These are phyloP conservation scores for Calonectris borealis DNA, from an alignment of 2,113 vertebrate species.

Conservation along the genomic window DNA sequence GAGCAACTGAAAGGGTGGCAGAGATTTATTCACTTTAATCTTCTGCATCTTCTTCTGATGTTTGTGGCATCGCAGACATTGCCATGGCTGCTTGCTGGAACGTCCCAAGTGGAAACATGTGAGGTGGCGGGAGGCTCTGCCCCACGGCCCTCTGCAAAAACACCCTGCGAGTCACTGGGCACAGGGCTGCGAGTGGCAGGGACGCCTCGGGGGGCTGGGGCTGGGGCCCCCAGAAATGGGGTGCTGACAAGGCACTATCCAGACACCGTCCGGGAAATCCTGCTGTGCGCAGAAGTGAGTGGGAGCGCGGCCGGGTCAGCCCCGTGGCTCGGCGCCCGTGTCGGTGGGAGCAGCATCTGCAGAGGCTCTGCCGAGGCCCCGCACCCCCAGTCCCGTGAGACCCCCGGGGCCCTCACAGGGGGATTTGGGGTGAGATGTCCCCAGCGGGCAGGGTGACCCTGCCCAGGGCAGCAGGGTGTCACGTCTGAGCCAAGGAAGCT, in stretches of 20 bases:
- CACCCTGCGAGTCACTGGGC: neutral
- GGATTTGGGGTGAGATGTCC: rapidly evolving
- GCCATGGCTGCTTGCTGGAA: neutral
- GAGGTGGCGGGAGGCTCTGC: neutral
- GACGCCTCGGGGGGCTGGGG: neutral
- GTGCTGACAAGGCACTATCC: neutral
- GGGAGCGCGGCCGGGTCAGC: neutral
- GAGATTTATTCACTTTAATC: neutral
- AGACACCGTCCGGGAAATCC: neutral
- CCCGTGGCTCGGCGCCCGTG: rapidly evolving
- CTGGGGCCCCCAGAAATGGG: neutral
- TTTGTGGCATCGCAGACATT: neutral
- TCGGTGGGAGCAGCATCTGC: rapidly evolving
- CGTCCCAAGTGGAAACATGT: neutral
- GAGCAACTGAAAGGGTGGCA: neutral
- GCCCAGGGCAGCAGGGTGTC: neutral
- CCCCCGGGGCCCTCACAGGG: rapidly evolving
- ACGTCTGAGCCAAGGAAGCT: neutral
- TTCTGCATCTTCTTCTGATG: neutral
- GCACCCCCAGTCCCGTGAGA: rapidly evolving
- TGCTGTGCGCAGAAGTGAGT: neutral
- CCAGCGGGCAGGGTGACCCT: neutral
- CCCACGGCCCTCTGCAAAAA: neutral
- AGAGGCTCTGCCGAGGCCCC: rapidly evolving
- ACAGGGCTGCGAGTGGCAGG: rapidly evolving